These are phyloP conservation scores for Nomada flava DNA, from an alignment of 2,888 invertebrate species.

Conservation along the genomic window DNA sequence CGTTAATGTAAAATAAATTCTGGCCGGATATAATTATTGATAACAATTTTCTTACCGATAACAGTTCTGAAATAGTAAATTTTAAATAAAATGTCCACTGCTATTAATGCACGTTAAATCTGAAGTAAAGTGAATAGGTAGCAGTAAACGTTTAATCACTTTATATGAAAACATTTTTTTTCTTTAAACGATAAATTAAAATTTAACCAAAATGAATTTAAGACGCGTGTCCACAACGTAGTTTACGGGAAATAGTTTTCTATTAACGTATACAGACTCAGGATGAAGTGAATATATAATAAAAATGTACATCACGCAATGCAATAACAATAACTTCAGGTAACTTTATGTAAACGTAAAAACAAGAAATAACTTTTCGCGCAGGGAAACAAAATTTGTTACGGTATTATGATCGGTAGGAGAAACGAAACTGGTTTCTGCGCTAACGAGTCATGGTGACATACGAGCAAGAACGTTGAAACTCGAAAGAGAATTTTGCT, in stretches of 20 bases:
- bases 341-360: not conserved
- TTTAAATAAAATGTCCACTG: too few species aligned
- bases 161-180: not conserved
- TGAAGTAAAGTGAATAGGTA: not conserved
- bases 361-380: not conserved
- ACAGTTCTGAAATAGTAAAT: too few species aligned
- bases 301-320: not conserved
- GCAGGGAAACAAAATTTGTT: constrained; percentile 1
- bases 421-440: constrained; percentile 46
- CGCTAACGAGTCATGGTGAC: constrained; percentile 30
- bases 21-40: too few species aligned
- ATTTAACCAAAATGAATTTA: not conserved
- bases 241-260: not conserved
- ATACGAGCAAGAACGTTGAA: constrained; percentile 3
- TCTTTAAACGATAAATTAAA: too few species aligned
- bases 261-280: too few species aligned
- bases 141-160: not conserved
- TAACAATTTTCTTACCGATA: too few species aligned
- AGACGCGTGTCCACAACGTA: too few species aligned
- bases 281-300: too few species aligned
- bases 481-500: constrained; percentile 17
- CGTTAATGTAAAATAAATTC: too few species aligned
- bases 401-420: constrained; percentile 26
- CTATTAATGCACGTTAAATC: not conserved
- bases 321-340: not conserved